phyloP scores from a whole-genome alignment of 1,140 invertebrate species.

The Hycleus phaleratus region DNA sequence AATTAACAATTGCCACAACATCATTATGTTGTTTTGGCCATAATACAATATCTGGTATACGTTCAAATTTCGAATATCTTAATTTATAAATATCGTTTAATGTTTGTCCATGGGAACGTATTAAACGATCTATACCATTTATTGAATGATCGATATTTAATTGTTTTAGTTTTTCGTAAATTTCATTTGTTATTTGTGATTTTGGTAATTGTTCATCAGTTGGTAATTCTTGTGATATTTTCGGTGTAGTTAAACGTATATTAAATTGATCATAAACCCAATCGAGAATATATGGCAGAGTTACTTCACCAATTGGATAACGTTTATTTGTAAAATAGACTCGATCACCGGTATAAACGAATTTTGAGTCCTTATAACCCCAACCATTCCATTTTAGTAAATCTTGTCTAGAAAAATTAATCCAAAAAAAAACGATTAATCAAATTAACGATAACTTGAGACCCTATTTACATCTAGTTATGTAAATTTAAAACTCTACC shows the following conservation, averaged over 20 bases:
- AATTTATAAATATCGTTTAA: constrained; percentile 81
- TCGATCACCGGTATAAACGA: constrained; percentile 43
- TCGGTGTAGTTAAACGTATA: constrained; percentile 45
- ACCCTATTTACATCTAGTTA: no score
- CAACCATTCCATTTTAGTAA: constrained; percentile 96
- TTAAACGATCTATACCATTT: constrained; percentile 75
- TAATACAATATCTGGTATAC: constrained; percentile 89
- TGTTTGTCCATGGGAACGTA: constrained; percentile 92
- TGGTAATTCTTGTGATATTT: constrained; percentile 44
- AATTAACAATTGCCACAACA: constrained; percentile 70
- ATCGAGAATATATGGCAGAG: constrained; percentile 69
- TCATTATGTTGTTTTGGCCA: constrained; percentile 85
- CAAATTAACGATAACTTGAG: background rate
- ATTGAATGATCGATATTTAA: constrained; percentile 64
- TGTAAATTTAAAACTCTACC: no score
- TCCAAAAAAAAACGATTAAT: background rate
- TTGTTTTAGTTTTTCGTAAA: constrained; percentile 54
- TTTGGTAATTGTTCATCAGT: constrained; percentile 48
- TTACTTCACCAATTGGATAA: constrained; percentile 73
- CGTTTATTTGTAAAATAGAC: constrained; percentile 43
- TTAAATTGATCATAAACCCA: constrained; percentile 75
- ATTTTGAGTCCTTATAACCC: constrained; percentile 92
- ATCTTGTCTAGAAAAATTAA: constrained; percentile 56
- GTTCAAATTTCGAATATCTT: constrained; percentile 56
- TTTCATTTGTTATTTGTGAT: constrained; percentile 44